Evolutionary conservation across 1,140 invertebrate species (phyloP).

Genomic region (Micrasema minimum): DNA sequence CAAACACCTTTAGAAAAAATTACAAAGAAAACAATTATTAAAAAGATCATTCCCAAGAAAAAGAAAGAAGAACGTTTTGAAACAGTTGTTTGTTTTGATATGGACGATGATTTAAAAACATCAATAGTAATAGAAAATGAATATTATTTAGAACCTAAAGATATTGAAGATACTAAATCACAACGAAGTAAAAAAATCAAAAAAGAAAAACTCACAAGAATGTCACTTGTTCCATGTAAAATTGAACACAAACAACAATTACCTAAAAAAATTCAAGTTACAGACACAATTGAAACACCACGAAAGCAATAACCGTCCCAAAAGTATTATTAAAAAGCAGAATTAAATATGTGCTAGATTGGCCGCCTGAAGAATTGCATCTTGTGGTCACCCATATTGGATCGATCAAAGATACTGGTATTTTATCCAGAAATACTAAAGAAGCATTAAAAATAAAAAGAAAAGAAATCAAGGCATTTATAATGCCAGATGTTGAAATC

Average conservation of each 20-base stretch:
- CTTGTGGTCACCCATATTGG: slow-evolving; percentile 65
- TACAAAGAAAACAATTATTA: background rate
- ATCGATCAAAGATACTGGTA: slow-evolving; percentile 71
- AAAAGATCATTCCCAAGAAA: slow-evolving; percentile 36
- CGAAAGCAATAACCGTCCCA: slow-evolving; percentile 65
- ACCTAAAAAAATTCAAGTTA: slow-evolving; percentile 50
- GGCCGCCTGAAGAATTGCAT: slow-evolving; percentile 68
- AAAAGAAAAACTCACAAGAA: slow-evolving; percentile 60
- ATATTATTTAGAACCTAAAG: slow-evolving; percentile 41
- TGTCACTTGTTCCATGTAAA: slow-evolving; percentile 53
- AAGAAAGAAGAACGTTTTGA: slow-evolving; percentile 51
- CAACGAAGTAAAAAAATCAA: slow-evolving; percentile 55
- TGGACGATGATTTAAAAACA: slow-evolving; percentile 54
- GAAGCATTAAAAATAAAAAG: slow-evolving; percentile 74
- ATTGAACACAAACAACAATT: slow-evolving; percentile 59
- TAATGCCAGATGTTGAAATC: slow-evolving; percentile 65
- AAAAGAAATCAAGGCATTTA: slow-evolving; percentile 67
- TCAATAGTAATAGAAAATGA: slow-evolving; percentile 59
- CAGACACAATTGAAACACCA: slow-evolving; percentile 60
- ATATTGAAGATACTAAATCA: slow-evolving; percentile 6
- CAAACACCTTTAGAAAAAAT: slow-evolving; percentile 8
- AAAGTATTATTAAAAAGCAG: slow-evolving; percentile 75
- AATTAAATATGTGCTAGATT: slow-evolving; percentile 69
- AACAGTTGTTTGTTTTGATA: slow-evolving; percentile 43
- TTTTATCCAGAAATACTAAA: slow-evolving; percentile 75